Evolutionary conservation across 2,888 invertebrate species (phyloP), one percentile per base, ranked within the genome.

Genomic region (Yponomeuta malinellus): DNA sequence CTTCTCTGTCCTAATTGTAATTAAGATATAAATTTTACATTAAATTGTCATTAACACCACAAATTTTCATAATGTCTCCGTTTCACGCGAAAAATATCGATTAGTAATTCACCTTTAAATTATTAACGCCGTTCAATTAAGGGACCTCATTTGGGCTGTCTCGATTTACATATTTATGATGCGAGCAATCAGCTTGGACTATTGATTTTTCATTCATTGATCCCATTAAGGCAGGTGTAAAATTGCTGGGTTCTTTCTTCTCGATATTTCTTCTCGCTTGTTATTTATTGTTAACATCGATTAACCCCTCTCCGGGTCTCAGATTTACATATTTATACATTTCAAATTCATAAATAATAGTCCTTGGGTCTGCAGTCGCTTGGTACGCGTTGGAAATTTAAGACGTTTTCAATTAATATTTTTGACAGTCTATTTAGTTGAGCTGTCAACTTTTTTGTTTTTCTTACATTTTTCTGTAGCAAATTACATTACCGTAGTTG

Each of bases 271-370:
- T 81, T 77, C 81, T 74, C 81, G 76, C 80, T 74, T 80, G 77
- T 84, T 82, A 86, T 86, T 87, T 86, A 87, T 85, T 83, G 81
- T 84, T 84, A 82, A 84, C 86, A 88, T 86, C 85, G 84, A 86
- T 87, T 87, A 87, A 87, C 83, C 81, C 83, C 82, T 83, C 82
- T 82, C 82, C 77, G 79, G 76, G 78, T 73, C 74, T 74, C 75
- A 75, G 75, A 85, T 86, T 86, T 80, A 83, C 85, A 86, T 86
- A 83, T 85, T 85, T 86, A 86, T 86, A 82, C 79, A 81, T 83
- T 84, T 81, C 74, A 74, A 82, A 81, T 80, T 78, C 82, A 81
- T 86, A 87, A 84, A 86, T 86, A 80, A 82, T 71, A 77, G 77
- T 76, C 79, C 79, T 81, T 83, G 78, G 77, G 75, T 75, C 77